Evolutionary conservation across 2,888 invertebrate genomes (phyloP).

Genomic region (Augiades crinisus): DNA sequence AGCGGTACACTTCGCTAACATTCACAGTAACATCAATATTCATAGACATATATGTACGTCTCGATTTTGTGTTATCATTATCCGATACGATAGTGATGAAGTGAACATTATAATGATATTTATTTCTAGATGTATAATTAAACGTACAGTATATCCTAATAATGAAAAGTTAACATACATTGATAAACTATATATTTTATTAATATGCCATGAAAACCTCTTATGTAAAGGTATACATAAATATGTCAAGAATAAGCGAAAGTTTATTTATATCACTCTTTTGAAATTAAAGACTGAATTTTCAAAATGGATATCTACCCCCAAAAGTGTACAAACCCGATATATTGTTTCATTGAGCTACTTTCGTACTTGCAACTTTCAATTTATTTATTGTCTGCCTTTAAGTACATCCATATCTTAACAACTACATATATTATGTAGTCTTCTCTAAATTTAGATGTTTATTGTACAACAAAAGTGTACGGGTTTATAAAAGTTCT

Average conservation of each 20-base stretch:
- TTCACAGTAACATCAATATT: not conserved
- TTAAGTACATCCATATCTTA: no score
- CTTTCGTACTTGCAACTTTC: no score
- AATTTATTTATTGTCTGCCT: no score
- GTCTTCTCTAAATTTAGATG: no score
- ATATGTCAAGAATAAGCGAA: not conserved
- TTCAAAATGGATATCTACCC: no score
- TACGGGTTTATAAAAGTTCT: no score
- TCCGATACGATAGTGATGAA: not conserved
- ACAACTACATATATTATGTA: no score
- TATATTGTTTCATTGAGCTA: no score
- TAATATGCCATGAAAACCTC: conserved; percentile 18
- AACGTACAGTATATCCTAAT: conserved; percentile 13
- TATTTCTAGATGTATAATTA: conserved; percentile 17
- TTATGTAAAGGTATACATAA: not conserved
- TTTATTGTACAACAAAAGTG: no score
- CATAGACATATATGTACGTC: not conserved
- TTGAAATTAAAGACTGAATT: no score
- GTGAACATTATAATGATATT: conserved; percentile 21
- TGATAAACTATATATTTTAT: conserved; percentile 8
- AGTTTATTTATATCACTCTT: not conserved
- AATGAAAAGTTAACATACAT: conserved; percentile 19
- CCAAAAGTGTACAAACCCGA: no score
- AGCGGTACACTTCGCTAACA: conserved; percentile 6
- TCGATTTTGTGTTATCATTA: conserved; percentile 2